Evolutionary conservation across 2,113 vertebrate species (phyloP).

Genomic region (Heterotilapia buettikoferi): DNA sequence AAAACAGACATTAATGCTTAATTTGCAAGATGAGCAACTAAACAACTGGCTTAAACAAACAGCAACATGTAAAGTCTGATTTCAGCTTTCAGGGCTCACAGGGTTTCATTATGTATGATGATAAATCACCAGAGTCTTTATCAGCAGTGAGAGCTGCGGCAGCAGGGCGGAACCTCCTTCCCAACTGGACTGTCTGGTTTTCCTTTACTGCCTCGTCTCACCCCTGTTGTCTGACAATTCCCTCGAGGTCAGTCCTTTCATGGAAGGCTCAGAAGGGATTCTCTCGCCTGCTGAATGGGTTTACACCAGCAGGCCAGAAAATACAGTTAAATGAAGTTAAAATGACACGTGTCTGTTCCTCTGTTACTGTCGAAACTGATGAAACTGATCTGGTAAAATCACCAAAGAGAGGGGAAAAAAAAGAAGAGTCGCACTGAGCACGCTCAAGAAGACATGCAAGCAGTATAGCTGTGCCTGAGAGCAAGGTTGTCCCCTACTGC

Average conservation of each 20-base stretch:
- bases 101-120: not conserved
- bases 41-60: not conserved
- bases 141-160: not conserved
- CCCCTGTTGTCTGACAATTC: slow-evolving; percentile 16
- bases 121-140: not conserved
- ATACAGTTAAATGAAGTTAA: not conserved
- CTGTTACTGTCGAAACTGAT: not conserved
- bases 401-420: not conserved
- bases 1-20: not conserved
- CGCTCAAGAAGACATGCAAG: not conserved
- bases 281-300: not conserved
- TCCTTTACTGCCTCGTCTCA: not conserved
- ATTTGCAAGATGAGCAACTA: not conserved
- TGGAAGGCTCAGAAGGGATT: not conserved
- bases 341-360: not conserved
- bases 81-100: not conserved
- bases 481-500: slow-evolving; percentile 30
- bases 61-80: not conserved
- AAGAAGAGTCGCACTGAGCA: not conserved
- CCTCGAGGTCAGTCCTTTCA: slow-evolving; percentile 3
- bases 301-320: not conserved
- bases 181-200: slow-evolving; percentile 51
- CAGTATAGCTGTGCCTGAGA: not conserved
- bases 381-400: not conserved
- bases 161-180: slow-evolving; percentile 31